phyloP scores from a whole-genome alignment of 2,888 invertebrate genomes.

The Synanthedon formicaeformis region DNA sequence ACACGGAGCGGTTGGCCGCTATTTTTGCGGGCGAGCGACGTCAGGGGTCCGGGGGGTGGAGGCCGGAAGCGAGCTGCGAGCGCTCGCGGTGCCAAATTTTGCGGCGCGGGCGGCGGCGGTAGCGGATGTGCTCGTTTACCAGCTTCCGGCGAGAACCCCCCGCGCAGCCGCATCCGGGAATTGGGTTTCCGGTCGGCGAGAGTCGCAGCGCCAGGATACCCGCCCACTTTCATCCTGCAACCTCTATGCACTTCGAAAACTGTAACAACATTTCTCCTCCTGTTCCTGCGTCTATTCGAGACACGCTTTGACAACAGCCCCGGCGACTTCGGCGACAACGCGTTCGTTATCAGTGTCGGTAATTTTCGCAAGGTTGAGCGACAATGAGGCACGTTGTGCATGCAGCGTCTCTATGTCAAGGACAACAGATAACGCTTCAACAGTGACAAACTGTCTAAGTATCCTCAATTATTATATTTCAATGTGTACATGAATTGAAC shows the following conservation, averaged over 20 bases:
- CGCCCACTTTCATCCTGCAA: conserved; percentile 61
- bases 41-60: conserved; percentile 56
- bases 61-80: conserved; percentile 67
- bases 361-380: conserved; percentile 65
- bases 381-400: conserved; percentile 62
- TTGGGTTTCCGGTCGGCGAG: conserved; percentile 67
- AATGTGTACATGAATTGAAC: too few species aligned
- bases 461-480: neutral
- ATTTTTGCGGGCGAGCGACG: conserved; percentile 64
- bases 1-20: conserved; percentile 71
- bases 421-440: conserved; percentile 59
- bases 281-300: conserved; percentile 7
- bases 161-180: conserved; percentile 69
- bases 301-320: conserved; percentile 1
- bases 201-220: conserved; percentile 51
- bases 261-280: neutral
- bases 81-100: conserved; percentile 69
- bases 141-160: conserved; percentile 68
- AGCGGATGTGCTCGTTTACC: conserved; percentile 69
- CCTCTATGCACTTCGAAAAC: conserved; percentile 17
- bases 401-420: conserved; percentile 66
- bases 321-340: conserved; percentile 23
- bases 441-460: neutral
- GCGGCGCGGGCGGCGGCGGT: conserved; percentile 64
- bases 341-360: conserved; percentile 47